Conservation (phyloP, 2,888 invertebrate genomes). For the Microplitis deprimator region DNA sequence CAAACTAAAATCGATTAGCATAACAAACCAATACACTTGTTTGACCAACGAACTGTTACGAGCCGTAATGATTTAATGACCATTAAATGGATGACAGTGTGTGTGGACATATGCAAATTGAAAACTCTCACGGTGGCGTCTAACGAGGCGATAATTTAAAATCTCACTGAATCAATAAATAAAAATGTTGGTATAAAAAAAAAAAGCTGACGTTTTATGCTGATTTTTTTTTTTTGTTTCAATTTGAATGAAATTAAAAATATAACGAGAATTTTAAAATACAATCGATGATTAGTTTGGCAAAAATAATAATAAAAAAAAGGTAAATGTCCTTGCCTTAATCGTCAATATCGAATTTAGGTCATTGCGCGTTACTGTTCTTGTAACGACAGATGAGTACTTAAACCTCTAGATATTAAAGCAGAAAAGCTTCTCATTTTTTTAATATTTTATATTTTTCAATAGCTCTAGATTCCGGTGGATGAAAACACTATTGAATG, state of each 20-base stretch:
- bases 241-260: not conserved
- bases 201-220: slow-evolving; percentile 1
- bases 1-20: slow-evolving; percentile 19
- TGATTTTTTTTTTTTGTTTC: slow-evolving; percentile 6
- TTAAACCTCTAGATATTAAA: slow-evolving; percentile 48
- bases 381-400: slow-evolving; percentile 45
- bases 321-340: slow-evolving; percentile 36
- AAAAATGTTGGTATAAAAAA: slow-evolving; percentile 1
- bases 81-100: slow-evolving; percentile 21
- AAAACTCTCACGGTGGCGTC: slow-evolving; percentile 29
- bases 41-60: slow-evolving; percentile 31
- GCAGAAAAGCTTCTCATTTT: not conserved
- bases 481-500: slow-evolving; percentile 24
- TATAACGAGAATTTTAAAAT: not conserved
- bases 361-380: slow-evolving; percentile 56
- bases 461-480: slow-evolving; percentile 6
- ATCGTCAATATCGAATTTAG: slow-evolving; percentile 59
- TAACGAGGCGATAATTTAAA: slow-evolving; percentile 40
- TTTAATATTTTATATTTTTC: slow-evolving; percentile 7
- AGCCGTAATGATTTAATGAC: slow-evolving; percentile 32
- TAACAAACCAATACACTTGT: slow-evolving; percentile 29
- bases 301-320: slow-evolving; percentile 34
- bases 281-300: slow-evolving; percentile 54
- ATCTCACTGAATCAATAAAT: slow-evolving; percentile 23
- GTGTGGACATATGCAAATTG: slow-evolving; percentile 35